Evolutionary conservation across 2,888 invertebrate species (phyloP), one percentile per base, ranked within the genome.

Genomic region (Philhelius pedissequus): DNA sequence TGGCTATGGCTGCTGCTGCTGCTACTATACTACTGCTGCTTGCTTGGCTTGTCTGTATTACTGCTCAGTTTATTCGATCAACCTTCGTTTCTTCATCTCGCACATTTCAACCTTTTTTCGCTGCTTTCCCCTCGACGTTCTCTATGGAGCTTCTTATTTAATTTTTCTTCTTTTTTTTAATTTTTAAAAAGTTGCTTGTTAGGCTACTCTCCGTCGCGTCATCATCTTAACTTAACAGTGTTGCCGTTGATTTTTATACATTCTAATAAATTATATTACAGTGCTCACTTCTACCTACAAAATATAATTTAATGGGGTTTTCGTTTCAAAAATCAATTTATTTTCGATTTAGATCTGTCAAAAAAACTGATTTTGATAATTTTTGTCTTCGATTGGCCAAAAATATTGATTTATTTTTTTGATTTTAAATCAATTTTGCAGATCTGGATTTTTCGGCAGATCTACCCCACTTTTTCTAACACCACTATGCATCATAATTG

Each of bases 181-280:
- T 68, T 73, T 81, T 81, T 58, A 76, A 73, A 77, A 73, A 60
- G 69, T 68, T 40, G 52, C 48, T 62, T 68, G 45, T 32, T 27
- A 38, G 52, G 32, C 35, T 64, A 73, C 73, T 69, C 40, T 45
- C 30, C 35, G 35, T 52, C 43, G 48, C 32, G 35, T 74, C 35
- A 40, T 75, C 76, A 62, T 81, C 56, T 70, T 75, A 25, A 75
- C 45, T 18, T 62, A 18, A 1, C 32, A 64, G 64, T 48, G 64
- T 68, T 68, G 52, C 68, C 68, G 9, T 50, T 30, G 4, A 15
- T 13, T 9, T 15, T 40, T 40, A 38, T 4, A 35, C 13, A 9
- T 35, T 4, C n/a, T n/a, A n/a, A n/a, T n/a, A n/a, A n/a, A n/a
- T n/a, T n/a, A n/a, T n/a, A n/a, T n/a, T n/a, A n/a, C n/a, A n/a